Conservation (phyloP, 2,797 vertebrate species). For the Myiothlypis coronata region DNA sequence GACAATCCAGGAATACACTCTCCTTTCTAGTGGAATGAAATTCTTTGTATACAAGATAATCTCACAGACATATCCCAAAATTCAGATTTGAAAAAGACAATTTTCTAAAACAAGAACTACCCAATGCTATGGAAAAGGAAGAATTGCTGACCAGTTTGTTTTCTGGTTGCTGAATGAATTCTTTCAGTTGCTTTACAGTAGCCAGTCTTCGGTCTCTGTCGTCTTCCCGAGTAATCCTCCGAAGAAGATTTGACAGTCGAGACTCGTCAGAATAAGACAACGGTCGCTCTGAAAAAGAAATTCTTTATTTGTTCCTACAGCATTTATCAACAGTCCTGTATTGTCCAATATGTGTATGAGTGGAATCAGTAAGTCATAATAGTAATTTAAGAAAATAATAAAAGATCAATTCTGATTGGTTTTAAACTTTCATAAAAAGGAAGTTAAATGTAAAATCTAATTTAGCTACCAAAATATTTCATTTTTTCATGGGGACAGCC, state of each 20-base stretch:
- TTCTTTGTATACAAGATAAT: not conserved
- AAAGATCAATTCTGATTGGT: not conserved
- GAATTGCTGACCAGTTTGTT: conserved; percentile 90
- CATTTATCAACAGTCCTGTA: not conserved
- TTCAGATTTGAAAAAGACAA: not conserved
- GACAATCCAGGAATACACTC: not conserved
- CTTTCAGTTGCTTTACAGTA: conserved; percentile 97
- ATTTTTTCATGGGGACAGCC: not conserved
- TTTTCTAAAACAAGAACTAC: not conserved
- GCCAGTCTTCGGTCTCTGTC: conserved; percentile 97
- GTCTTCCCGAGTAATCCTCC: conserved; percentile 97
- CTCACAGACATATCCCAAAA: not conserved
- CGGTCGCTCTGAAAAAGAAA: conserved; percentile 85
- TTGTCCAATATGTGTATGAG: accelerated
- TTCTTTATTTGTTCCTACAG: not conserved
- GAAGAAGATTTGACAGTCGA: conserved; percentile 98
- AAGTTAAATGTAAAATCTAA: not conserved
- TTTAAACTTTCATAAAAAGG: not conserved
- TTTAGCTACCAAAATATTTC: not conserved
- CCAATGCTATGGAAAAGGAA: not conserved
- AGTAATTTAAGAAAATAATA: not conserved
- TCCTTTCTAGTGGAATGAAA: not conserved
- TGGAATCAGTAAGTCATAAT: accelerated
- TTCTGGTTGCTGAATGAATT: conserved; percentile 97
- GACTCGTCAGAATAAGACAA: conserved; percentile 99